Evolutionary conservation across 2,113 vertebrate genomes (phyloP), one percentile per base, ranked within the genome.

Genomic region (Erythrocercus mccallii): DNA sequence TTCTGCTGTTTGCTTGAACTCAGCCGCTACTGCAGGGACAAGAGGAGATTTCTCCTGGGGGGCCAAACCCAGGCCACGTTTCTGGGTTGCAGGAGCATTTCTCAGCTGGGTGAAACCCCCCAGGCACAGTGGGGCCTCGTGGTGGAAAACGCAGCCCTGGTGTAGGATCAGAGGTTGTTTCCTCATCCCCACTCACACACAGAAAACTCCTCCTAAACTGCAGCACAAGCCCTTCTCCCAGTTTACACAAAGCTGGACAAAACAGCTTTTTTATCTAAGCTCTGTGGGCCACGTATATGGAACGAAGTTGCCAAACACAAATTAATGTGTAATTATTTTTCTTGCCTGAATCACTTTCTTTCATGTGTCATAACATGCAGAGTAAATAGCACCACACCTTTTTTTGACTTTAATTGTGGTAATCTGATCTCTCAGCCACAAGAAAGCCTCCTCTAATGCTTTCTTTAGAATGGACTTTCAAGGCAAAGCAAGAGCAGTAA

Each of bases 241-340:
- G 92, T 88, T 94, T 95, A 91, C 92, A 92, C 86, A 97, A 84
- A 96, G 28, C 94, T 89, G 95, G 96, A 97, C 97, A 97, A 95
- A 97, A 96, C 72, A 97, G 92, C 96, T 97, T 97, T 97, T 96
- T 97, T 97, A 97, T 97, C 97, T 98, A 91, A 44, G 66, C 95
- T 96, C 96, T 95, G 95, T 94, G 96, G 96, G 97, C 97, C 98
- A 96, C 95, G 54, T 97, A 96, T 97, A 96, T 97, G 97, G 97
- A 97, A 94, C 64, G 70, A 72, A 96, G 97, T 98, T 98, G 98
- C 98, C 97, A 98, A 97, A 97, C 98, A 96, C 96, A 98, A 98
- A 98, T 98, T 98, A 98, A 98, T 80, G 96, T 98, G 97, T 98
- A 97, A 98, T 99, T 98, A 98, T 98, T 98, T 98, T 98, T 98